Evolutionary conservation across 2,888 invertebrate genomes (phyloP).

Genomic region (Aphodius granarius): DNA sequence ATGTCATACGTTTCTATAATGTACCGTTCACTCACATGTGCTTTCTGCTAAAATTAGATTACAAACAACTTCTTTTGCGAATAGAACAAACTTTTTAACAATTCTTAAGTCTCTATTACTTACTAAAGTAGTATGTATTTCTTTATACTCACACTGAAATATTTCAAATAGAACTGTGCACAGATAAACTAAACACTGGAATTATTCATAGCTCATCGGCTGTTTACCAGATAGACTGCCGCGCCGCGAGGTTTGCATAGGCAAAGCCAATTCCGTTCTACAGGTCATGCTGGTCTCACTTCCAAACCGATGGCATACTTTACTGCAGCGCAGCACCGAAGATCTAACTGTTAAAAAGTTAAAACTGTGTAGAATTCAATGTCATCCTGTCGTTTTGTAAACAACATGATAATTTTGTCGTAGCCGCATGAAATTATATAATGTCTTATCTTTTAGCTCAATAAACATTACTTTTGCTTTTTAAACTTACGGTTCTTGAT

Average conservation of each 20-base stretch:
- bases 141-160: neutral
- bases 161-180: neutral
- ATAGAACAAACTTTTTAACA: neutral
- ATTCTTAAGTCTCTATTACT: neutral
- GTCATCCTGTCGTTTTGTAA: neutral
- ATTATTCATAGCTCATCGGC: neutral
- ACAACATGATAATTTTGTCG: neutral
- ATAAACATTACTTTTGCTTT: no score
- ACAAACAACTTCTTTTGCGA: neutral
- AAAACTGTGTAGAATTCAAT: neutral
- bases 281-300: neutral
- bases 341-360: neutral
- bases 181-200: neutral
- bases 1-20: neutral
- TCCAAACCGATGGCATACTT: neutral
- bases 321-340: no score
- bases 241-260: no score
- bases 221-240: neutral
- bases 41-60: neutral
- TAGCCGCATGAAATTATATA: no score
- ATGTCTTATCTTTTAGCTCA: no score
- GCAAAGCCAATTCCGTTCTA: neutral
- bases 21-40: neutral
- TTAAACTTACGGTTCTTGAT: no score
- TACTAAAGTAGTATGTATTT: neutral